Conservation (phyloP, 2,113 vertebrate genomes). For the Megaleporinus macrocephalus region DNA sequence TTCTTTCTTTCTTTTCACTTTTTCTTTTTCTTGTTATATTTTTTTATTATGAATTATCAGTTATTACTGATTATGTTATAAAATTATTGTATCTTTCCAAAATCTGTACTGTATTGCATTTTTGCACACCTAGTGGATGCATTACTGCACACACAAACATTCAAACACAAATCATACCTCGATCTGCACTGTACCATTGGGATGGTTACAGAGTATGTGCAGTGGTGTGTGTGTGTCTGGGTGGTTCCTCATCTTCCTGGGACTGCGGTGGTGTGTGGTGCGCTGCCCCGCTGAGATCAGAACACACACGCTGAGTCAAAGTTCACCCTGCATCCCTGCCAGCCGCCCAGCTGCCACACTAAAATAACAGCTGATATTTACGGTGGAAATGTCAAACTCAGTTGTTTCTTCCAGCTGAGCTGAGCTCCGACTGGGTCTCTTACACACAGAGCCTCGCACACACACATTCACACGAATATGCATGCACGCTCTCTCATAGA, state of each 20-base stretch:
- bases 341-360: constrained; percentile 55
- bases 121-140: background rate
- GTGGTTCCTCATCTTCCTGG: constrained; percentile 35
- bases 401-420: constrained; percentile 59
- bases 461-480: constrained; percentile 17
- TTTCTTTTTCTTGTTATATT: too few relatives aligned
- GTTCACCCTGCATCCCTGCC: constrained; percentile 55
- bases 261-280: constrained; percentile 23
- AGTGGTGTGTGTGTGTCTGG: background rate
- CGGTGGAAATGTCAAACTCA: constrained; percentile 61
- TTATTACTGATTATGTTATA: too few relatives aligned
- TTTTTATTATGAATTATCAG: too few relatives aligned
- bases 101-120: too few relatives aligned
- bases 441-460: background rate
- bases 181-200: background rate
- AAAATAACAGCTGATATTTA: constrained; percentile 64
- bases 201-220: background rate
- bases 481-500: constrained; percentile 21
- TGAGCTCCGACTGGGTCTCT: constrained; percentile 44
- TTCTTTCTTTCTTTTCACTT: too few relatives aligned
- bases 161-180: background rate
- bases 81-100: too few relatives aligned
- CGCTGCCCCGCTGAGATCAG: constrained; percentile 51
- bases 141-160: background rate
- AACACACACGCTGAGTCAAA: constrained; percentile 60